phyloP scores from a whole-genome alignment of 2,888 invertebrate species.

The Koerneria pararmatus region DNA sequence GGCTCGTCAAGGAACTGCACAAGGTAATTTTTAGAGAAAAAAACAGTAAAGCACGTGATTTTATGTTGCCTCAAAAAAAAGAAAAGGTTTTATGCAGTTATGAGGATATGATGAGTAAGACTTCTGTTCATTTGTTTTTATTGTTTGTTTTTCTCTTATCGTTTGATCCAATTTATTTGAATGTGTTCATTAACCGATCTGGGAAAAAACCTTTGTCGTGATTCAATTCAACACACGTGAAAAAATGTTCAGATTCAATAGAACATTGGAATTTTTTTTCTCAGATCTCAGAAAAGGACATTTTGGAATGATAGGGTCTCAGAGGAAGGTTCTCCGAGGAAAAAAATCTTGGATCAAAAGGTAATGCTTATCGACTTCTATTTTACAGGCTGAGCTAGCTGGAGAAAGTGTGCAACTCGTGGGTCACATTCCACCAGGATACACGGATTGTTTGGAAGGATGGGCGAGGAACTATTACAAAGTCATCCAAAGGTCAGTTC shows the following conservation, averaged over 20 bases:
- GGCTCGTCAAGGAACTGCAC: slow-evolving; percentile 73
- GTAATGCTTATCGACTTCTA: no score
- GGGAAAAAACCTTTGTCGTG: background rate
- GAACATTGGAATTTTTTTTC: no score
- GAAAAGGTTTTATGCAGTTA: no score
- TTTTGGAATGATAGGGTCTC: no score
- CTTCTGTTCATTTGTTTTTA: background rate
- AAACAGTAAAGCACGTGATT: background rate
- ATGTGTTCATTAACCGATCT: background rate
- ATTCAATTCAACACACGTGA: no score
- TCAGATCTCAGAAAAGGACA: no score
- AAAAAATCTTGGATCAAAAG: no score
- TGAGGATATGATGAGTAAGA: no score
- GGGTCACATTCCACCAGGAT: slow-evolving; percentile 78
- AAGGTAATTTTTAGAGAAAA: slow-evolving; percentile 23
- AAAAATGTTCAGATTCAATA: no score
- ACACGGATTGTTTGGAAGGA: slow-evolving; percentile 69
- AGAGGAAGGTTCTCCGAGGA: no score
- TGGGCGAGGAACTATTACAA: slow-evolving; percentile 78
- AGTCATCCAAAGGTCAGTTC: slow-evolving; percentile 60
- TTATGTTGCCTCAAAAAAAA: background rate
- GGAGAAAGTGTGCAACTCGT: slow-evolving; percentile 76
- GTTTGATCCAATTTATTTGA: no score
- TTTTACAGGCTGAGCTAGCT: slow-evolving; percentile 69
- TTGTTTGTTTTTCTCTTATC: background rate